Evolutionary conservation across 2,797 vertebrate genomes (phyloP), one percentile per base, ranked within the genome.

Genomic region (Tarsius wallacei): DNA sequence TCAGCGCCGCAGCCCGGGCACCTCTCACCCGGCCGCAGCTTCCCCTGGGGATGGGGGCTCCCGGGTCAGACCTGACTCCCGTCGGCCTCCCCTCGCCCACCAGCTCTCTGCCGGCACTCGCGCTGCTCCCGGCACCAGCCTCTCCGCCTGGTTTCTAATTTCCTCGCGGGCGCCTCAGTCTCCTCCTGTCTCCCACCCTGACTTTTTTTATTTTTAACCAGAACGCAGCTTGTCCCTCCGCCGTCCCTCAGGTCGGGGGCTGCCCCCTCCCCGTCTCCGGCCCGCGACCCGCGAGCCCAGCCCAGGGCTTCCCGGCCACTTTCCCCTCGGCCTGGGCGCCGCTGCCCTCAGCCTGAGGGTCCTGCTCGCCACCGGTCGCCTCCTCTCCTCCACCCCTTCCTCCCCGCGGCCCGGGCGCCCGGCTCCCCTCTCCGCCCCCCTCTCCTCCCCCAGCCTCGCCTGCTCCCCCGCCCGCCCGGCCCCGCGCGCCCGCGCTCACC

Each of bases 401-500:
- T 17, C 57, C 59, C 59, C 47, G n/a, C n/a, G 19, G 24, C 64
- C 61, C 47, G 12, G 24, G 14, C n/a, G n/a, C 42, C 42, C 42
- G 42, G 42, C 42, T 63, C 73, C 49, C 70, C 31, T 2, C 73
- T 11, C 36, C 63, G 55, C 55, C 47, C 71, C 87, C 42, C 19
- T 16, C n/a, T n/a, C n/a, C 49, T 42, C 57, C 31, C 24, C 49
- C 42, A 42, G 57, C 51, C 49, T 8, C 15, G 49, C 33, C 22
- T 53, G 47, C 92, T 31, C 51, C 88, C 8, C 42, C 42, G n/a
- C 84, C 36, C 24, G n/a, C 71, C n/a, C 42, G 31, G 6, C 59
- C 82, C 92, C 74, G 89, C 89, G 73, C 84, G 73, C 86, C 76
- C 88, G 86, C 91, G 95, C 93, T 98, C 97, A 99, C 99, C 99